Evolutionary conservation across 2,797 vertebrate genomes (phyloP).

Genomic region (Propithecus perrieri): DNA sequence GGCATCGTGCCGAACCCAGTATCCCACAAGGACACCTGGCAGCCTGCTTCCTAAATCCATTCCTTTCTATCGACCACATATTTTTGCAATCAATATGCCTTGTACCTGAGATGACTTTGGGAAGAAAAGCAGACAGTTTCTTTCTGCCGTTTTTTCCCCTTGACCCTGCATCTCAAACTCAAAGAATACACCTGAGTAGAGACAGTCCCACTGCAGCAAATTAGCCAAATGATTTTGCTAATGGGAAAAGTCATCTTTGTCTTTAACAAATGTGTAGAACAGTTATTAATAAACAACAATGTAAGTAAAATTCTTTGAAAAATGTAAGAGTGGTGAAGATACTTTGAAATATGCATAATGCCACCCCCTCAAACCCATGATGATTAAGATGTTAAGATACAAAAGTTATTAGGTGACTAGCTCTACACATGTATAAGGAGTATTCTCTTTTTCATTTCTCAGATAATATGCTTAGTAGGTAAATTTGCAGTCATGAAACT

Average conservation of each 20-base stretch:
- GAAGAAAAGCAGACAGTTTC: background rate
- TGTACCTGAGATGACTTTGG: background rate
- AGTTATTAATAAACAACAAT: background rate
- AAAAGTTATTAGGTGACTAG: background rate
- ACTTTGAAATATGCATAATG: background rate
- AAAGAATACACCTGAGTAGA: background rate
- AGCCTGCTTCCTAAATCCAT: background rate
- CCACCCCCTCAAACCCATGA: background rate
- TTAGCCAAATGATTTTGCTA: background rate
- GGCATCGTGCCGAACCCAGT: accelerated
- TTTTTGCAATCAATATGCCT: accelerated
- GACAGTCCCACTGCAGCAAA: background rate
- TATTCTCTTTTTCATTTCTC: background rate
- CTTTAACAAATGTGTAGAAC: background rate
- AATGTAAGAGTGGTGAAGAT: background rate
- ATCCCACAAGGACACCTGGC: background rate
- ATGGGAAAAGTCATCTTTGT: background rate
- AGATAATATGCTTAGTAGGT: background rate
- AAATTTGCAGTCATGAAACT: background rate
- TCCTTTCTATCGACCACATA: accelerated
- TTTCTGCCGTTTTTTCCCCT: background rate
- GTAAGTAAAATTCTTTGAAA: background rate
- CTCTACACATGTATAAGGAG: background rate
- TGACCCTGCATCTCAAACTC: background rate
- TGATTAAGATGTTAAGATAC: background rate